A percentile compares a stretch with the other conserved stretches of the same genome.
phyloP scores from a whole-genome alignment of 1,140 invertebrate species.

The Meloidogyne hapla region DNA sequence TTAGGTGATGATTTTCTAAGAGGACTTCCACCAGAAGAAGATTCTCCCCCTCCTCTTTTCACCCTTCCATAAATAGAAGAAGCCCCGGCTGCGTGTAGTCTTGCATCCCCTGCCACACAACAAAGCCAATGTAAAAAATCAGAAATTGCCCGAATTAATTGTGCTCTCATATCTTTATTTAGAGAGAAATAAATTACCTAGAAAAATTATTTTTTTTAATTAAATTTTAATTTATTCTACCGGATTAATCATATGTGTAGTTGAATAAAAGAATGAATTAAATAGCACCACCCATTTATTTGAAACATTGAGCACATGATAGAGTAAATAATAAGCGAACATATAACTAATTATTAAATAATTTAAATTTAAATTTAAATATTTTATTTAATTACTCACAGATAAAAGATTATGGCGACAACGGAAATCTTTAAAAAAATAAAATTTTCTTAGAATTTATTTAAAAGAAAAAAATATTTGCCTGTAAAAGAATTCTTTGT shows the following conservation, averaged over 20 bases:
- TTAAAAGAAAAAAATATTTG: slow-evolving; percentile 26
- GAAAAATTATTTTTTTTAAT: background rate
- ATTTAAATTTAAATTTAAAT: background rate
- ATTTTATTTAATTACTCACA: slow-evolving; percentile 52
- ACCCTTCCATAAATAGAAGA: slow-evolving; percentile 15
- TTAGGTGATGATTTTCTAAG: slow-evolving; percentile 14
- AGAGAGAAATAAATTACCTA: slow-evolving; percentile 52
- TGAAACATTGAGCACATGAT: slow-evolving; percentile 56
- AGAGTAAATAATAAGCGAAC: slow-evolving; percentile 56
- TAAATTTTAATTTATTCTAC: slow-evolving; percentile 9
- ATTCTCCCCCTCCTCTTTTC: slow-evolving; percentile 9
- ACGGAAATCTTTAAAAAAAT: slow-evolving; percentile 58
- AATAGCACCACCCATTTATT: slow-evolving; percentile 61
- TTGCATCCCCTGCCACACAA: slow-evolving; percentile 33
- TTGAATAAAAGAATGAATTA: slow-evolving; percentile 63
- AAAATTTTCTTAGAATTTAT: slow-evolving; percentile 9
- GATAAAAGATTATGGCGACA: slow-evolving; percentile 61
- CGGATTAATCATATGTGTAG: slow-evolving; percentile 64
- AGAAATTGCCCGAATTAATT: slow-evolving; percentile 40
- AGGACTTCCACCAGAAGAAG: slow-evolving; percentile 15
- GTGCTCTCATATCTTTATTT: slow-evolving; percentile 58
- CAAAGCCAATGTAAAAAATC: slow-evolving; percentile 43
- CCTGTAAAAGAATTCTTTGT: slow-evolving; percentile 60
- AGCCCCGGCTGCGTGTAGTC: slow-evolving; percentile 22
- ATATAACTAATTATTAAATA: background rate